Evolutionary conservation across 2,888 invertebrate genomes (phyloP).

Genomic region (Eilema sororculum): DNA sequence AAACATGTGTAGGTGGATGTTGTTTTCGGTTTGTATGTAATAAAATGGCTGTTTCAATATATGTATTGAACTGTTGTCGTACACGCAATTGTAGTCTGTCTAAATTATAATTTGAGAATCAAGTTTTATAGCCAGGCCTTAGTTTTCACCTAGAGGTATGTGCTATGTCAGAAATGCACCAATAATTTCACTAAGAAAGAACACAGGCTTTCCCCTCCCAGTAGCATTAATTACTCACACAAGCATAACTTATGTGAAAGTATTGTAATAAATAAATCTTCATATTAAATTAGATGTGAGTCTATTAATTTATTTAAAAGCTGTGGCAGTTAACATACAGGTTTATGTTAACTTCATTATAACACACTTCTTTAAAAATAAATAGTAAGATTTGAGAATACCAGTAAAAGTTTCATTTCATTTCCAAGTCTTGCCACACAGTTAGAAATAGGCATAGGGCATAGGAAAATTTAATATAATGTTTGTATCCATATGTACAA

Average conservation of each 20-base stretch:
- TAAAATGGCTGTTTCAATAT: constrained; percentile 42
- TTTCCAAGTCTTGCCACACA: background rate
- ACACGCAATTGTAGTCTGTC: constrained; percentile 16
- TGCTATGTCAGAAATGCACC: constrained; percentile 69
- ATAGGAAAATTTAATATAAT: background rate
- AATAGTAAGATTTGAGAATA: background rate
- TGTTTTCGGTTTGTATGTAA: constrained; percentile 42
- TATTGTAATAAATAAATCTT: constrained; percentile 40
- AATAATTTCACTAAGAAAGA: constrained; percentile 63
- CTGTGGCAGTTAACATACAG: background rate
- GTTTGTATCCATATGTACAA: background rate
- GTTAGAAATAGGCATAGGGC: background rate
- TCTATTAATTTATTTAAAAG: background rate
- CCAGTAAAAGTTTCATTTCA: background rate
- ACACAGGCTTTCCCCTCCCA: constrained; percentile 59
- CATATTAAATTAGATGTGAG: constrained; percentile 20
- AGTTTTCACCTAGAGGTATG: constrained; percentile 57
- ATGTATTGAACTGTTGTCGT: constrained; percentile 30
- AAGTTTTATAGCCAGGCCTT: background rate
- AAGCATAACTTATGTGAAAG: constrained; percentile 62
- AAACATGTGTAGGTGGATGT: constrained; percentile 60
- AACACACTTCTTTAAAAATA: too few relatives aligned
- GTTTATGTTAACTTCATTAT: background rate
- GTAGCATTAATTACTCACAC: constrained; percentile 61
- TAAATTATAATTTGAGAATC: background rate